These are phyloP conservation scores for Acrobasis repandana DNA, from an alignment of 2,888 invertebrate species.

Conservation along the genomic window DNA sequence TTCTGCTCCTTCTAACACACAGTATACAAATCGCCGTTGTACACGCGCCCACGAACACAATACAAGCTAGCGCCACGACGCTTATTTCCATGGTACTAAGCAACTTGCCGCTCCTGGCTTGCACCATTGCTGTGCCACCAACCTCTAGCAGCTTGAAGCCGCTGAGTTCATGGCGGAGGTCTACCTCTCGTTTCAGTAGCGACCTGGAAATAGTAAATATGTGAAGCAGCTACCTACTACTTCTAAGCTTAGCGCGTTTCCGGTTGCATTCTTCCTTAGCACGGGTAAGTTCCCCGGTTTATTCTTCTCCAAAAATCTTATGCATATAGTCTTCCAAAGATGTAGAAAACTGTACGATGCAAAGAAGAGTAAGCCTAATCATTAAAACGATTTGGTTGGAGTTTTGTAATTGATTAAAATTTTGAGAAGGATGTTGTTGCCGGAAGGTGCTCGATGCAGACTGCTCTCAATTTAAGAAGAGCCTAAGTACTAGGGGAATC, in stretches of 20 bases:
- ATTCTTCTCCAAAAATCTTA: no score
- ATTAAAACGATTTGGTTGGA: no score
- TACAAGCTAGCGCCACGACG: slow-evolving; percentile 90
- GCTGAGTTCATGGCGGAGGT: slow-evolving; percentile 85
- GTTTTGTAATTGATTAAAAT: no score
- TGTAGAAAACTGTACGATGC: no score
- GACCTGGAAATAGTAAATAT: slow-evolving; percentile 72
- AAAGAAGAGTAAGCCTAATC: no score
- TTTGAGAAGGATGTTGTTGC: no score
- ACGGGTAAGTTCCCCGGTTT: no score
- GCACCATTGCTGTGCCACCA: slow-evolving; percentile 69
- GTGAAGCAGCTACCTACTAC: not conserved
- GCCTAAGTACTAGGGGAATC: no score
- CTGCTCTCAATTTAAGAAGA: no score
- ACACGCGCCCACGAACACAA: slow-evolving; percentile 91
- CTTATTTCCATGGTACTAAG: slow-evolving; percentile 90
- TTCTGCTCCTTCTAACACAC: slow-evolving; percentile 85
- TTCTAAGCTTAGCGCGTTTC: not conserved
- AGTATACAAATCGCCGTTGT: slow-evolving; percentile 90
- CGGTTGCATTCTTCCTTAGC: no score
- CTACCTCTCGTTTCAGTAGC: slow-evolving; percentile 82
- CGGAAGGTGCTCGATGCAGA: no score
- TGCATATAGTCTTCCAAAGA: no score
- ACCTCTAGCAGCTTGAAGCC: slow-evolving; percentile 87
- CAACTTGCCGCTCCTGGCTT: slow-evolving; percentile 60